A percentile compares a stretch with the other conserved stretches of the same genome.
Conservation (phyloP, 1,140 invertebrate genomes). For the Frieseomelitta varia region DNA sequence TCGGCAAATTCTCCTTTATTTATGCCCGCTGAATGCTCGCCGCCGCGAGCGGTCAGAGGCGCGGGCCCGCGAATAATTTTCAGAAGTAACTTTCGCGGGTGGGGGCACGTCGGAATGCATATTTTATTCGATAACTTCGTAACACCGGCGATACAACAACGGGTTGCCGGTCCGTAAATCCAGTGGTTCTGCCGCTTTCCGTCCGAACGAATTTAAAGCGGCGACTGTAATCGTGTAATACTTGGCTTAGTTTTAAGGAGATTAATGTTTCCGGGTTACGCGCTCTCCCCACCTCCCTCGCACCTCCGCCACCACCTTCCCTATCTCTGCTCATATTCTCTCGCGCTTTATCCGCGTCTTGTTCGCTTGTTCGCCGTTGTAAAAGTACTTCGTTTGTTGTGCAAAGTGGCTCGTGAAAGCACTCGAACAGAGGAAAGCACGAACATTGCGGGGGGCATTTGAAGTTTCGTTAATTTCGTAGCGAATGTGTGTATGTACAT, state of each 20-base stretch:
- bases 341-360: too few relatives aligned
- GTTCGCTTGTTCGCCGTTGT: not conserved
- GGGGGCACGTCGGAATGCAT: not conserved
- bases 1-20: constrained; percentile 43
- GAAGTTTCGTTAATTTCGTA: not conserved
- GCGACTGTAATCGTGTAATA: constrained; percentile 51
- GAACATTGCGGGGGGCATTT: not conserved
- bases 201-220: constrained; percentile 51
- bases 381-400: not conserved
- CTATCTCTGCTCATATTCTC: not conserved
- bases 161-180: constrained; percentile 29
- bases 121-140: constrained; percentile 53
- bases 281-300: not conserved
- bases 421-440: not conserved
- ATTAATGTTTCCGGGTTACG: constrained; percentile 40
- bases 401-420: not conserved
- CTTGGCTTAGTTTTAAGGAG: constrained; percentile 54
- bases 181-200: constrained; percentile 17
- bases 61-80: constrained; percentile 33
- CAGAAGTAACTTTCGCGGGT: constrained; percentile 13
- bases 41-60: not conserved
- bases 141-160: constrained; percentile 40
- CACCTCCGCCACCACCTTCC: not conserved
- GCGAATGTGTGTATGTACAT: too few relatives aligned
- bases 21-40: constrained; percentile 2